These are phyloP conservation scores for Ibidorhyncha struthersii DNA, from an alignment of 2,113 vertebrate species.

Conservation along the genomic window DNA sequence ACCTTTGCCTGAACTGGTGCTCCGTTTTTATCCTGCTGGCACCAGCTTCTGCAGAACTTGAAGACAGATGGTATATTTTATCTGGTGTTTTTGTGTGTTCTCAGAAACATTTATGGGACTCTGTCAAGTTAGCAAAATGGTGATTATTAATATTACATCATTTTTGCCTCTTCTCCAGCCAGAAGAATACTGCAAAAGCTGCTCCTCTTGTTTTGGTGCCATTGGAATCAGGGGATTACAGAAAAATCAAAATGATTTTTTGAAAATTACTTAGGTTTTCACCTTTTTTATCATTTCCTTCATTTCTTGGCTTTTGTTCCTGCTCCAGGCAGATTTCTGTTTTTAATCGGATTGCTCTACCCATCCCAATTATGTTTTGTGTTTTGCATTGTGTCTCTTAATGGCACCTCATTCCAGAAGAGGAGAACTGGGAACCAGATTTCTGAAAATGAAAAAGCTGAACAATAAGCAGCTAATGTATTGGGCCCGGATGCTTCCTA, in stretches of 20 bases:
- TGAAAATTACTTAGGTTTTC: background rate
- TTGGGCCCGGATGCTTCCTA: background rate
- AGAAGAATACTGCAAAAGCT: background rate
- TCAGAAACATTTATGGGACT: constrained; percentile 22
- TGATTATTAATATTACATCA: background rate
- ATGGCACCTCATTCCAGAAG: background rate
- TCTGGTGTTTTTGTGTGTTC: constrained; percentile 26
- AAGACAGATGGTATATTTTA: constrained; percentile 50
- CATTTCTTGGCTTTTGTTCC: background rate
- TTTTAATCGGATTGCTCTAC: constrained; percentile 4
- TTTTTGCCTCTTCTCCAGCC: background rate
- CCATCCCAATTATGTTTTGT: background rate
- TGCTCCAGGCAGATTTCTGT: background rate
- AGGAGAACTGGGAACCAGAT: background rate
- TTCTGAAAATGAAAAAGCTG: constrained; percentile 9
- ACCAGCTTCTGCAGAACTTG: constrained; percentile 22
- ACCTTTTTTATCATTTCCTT: background rate
- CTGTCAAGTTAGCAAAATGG: constrained; percentile 20
- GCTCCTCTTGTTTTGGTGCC: background rate
- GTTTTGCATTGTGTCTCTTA: background rate
- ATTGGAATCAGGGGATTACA: background rate
- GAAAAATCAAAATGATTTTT: background rate
- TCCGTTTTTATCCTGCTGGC: constrained; percentile 28
- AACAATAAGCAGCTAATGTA: background rate
- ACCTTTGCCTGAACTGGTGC: constrained; percentile 37